Evolutionary conservation across 2,113 vertebrate species (phyloP).

Genomic region (Elephas maximus): DNA sequence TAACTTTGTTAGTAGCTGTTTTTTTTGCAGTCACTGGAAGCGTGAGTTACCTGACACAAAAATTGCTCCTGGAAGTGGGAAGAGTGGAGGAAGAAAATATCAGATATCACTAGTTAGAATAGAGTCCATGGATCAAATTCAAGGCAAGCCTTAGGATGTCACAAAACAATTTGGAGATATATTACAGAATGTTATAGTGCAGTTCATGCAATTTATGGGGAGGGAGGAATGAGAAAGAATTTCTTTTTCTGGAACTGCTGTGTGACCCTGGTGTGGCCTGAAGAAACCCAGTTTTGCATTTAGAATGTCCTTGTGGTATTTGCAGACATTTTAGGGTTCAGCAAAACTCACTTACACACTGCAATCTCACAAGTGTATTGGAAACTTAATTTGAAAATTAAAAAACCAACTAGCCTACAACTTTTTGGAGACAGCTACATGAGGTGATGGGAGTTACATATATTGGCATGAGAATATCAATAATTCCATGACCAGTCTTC

Average conservation of each 20-base stretch:
- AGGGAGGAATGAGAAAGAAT: neutral
- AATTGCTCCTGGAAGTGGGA: neutral
- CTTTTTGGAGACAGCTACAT: neutral
- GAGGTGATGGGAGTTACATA: neutral
- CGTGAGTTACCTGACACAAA: neutral
- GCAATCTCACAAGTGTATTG: neutral
- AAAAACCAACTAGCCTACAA: neutral
- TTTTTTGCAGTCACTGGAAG: neutral
- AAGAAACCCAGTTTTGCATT: neutral
- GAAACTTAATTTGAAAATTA: neutral
- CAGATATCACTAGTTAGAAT: neutral
- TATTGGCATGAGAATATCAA: neutral
- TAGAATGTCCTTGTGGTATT: neutral
- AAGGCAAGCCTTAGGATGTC: neutral
- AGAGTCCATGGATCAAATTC: neutral
- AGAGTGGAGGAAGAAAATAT: neutral
- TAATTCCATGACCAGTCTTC: neutral
- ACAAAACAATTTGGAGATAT: neutral
- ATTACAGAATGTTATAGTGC: neutral
- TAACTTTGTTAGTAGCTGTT: neutral
- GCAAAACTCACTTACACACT: neutral
- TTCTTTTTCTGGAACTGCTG: neutral
- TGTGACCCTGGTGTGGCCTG: neutral
- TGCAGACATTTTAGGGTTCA: neutral
- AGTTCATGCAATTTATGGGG: neutral